Conservation (phyloP, 2,113 vertebrate species). For the Phaethon lepturus region DNA sequence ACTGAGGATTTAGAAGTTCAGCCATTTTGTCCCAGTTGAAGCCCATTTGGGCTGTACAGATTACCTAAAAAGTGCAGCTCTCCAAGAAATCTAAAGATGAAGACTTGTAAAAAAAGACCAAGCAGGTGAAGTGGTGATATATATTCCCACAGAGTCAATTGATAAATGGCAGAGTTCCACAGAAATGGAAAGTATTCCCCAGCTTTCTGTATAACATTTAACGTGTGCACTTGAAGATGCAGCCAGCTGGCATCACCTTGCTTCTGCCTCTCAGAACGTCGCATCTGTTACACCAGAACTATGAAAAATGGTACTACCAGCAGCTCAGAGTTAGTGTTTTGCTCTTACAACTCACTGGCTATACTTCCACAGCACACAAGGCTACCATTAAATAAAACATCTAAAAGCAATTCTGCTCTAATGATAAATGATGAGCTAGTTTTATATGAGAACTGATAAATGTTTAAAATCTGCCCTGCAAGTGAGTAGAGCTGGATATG, state of each 20-base stretch:
- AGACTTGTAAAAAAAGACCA: accelerated
- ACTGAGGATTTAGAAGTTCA: background rate
- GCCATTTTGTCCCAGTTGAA: background rate
- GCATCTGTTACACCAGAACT: background rate
- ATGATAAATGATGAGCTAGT: background rate
- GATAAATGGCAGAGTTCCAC: background rate
- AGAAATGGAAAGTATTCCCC: conserved; percentile 4
- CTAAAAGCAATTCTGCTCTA: background rate
- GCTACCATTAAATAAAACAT: background rate
- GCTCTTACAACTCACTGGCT: background rate
- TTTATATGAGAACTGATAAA: background rate
- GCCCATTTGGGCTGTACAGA: background rate
- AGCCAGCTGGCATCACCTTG: background rate
- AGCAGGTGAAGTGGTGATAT: background rate
- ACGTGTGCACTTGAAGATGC: background rate
- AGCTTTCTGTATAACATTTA: background rate
- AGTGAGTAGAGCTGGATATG: background rate
- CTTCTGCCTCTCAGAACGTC: background rate
- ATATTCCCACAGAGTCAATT: background rate
- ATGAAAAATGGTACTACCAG: background rate
- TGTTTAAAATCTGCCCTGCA: background rate
- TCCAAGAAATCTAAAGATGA: background rate
- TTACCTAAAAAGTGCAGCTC: background rate
- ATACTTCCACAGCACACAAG: background rate
- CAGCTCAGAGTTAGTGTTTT: background rate